Conservation (phyloP, 2,113 vertebrate species). For the Arizona elegans region DNA sequence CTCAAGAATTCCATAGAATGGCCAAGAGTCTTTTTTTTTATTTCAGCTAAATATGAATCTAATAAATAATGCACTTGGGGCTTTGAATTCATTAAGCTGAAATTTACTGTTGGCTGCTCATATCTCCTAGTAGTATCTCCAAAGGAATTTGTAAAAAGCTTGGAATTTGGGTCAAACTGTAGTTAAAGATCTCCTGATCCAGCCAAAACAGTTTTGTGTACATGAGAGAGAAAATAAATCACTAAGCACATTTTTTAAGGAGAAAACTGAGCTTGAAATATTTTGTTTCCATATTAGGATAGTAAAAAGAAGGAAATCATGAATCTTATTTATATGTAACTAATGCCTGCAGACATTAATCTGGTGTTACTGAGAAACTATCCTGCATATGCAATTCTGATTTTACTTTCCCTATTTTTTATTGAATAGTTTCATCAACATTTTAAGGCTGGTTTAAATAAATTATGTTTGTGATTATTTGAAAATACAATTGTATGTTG, state of each 20-base stretch:
- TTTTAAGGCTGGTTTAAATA: slow-evolving; percentile 15
- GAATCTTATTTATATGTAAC: slow-evolving; percentile 45
- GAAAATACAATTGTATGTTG: not conserved
- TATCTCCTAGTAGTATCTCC: not conserved
- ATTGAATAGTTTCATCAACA: slow-evolving; percentile 16
- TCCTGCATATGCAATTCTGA: slow-evolving; percentile 39
- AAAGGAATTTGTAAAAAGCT: slow-evolving; percentile 1
- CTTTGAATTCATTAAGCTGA: not conserved
- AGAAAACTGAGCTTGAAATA: not conserved
- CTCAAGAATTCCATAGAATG: not conserved
- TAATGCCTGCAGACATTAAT: slow-evolving; percentile 26
- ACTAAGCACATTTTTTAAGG: slow-evolving; percentile 17
- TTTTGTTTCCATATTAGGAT: slow-evolving; percentile 51
- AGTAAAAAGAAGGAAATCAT: slow-evolving; percentile 43
- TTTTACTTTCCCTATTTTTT: slow-evolving; percentile 36
- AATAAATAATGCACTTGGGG: not conserved
- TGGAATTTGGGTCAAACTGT: slow-evolving; percentile 8
- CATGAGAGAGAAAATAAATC: slow-evolving; percentile 25
- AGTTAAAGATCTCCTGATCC: slow-evolving; percentile 18
- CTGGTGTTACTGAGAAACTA: slow-evolving; percentile 58
- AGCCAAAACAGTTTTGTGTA: slow-evolving; percentile 35
- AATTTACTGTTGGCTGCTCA: not conserved
- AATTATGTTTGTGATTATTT: not conserved
- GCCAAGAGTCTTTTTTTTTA: not conserved
- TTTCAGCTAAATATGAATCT: not conserved